These are phyloP conservation scores for Pherbina coryleti DNA, from an alignment of 2,888 invertebrate species.

Conservation along the genomic window DNA sequence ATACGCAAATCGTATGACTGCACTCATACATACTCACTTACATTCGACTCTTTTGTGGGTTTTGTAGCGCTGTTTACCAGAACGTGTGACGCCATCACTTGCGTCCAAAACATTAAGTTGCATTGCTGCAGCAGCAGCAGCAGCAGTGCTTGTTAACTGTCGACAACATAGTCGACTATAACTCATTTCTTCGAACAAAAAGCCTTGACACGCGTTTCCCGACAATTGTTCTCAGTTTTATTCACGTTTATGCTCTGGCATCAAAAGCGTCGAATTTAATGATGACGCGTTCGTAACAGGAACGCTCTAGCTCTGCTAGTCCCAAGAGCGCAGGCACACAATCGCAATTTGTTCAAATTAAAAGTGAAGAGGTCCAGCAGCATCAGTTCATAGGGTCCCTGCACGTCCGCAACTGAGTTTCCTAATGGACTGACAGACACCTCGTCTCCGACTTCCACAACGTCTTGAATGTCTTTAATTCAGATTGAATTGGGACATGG, in stretches of 20 bases:
- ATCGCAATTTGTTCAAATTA: constrained; percentile 44
- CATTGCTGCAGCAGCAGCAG: neutral
- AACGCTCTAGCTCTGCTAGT: constrained; percentile 26
- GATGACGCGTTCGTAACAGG: constrained; percentile 11
- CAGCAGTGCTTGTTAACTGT: neutral
- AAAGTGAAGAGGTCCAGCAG: neutral
- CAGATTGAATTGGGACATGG: neutral
- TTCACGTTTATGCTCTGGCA: neutral
- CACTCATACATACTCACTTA: neutral
- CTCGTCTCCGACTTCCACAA: neutral
- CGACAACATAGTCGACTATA: neutral
- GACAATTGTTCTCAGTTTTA: neutral
- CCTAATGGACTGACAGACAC: constrained; percentile 8
- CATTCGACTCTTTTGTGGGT: too few species aligned
- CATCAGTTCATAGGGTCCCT: neutral
- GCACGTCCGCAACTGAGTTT: constrained; percentile 8
- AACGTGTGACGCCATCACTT: neutral
- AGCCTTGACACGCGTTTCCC: neutral
- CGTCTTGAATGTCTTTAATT: neutral
- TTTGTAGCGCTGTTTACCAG: neutral
- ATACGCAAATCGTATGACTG: neutral
- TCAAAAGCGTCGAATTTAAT: neutral
- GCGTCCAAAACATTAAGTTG: neutral
- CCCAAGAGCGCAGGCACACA: constrained; percentile 46
- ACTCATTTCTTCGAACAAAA: neutral